A percentile compares a stretch with the other conserved stretches of the same genome.
phyloP scores from a whole-genome alignment of 2,113 vertebrate species.

The Gallinago media region DNA sequence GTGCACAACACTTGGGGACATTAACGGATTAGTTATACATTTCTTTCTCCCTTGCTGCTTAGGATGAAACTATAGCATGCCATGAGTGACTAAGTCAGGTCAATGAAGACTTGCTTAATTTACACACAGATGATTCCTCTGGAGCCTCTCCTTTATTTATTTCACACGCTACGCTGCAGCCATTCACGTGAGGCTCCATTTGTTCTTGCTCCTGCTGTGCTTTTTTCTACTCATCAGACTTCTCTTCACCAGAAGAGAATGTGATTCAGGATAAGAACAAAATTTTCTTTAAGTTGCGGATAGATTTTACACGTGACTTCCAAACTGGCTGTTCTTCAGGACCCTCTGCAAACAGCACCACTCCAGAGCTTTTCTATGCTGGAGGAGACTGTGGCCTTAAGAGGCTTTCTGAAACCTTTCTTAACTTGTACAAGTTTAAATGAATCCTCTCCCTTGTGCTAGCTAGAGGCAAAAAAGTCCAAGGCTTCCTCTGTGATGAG shows the following conservation, averaged over 20 bases:
- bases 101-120: not conserved
- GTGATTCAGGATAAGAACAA: not conserved
- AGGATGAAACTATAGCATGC: not conserved
- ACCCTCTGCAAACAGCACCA: accelerated
- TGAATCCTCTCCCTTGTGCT: not conserved
- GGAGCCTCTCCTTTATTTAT: not conserved
- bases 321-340: not conserved
- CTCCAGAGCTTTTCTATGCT: not conserved
- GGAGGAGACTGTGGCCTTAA: not conserved
- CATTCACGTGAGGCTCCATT: not conserved
- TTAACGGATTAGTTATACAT: not conserved
- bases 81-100: not conserved
- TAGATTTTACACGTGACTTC: not conserved
- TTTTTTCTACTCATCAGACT: not conserved
- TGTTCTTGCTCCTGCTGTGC: not conserved
- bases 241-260: not conserved
- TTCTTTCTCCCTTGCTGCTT: not conserved
- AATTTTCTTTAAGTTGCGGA: not conserved
- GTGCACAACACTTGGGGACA: not conserved
- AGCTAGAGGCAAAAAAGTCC: not conserved
- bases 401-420: not conserved
- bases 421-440: not conserved
- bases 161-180: not conserved
- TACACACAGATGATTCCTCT: not conserved
- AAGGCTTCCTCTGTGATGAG: not conserved